Evolutionary conservation across 35 echinoderm and acorn worm genomes (phyloP).

Genomic region (Holothuria glaberrima): DNA sequence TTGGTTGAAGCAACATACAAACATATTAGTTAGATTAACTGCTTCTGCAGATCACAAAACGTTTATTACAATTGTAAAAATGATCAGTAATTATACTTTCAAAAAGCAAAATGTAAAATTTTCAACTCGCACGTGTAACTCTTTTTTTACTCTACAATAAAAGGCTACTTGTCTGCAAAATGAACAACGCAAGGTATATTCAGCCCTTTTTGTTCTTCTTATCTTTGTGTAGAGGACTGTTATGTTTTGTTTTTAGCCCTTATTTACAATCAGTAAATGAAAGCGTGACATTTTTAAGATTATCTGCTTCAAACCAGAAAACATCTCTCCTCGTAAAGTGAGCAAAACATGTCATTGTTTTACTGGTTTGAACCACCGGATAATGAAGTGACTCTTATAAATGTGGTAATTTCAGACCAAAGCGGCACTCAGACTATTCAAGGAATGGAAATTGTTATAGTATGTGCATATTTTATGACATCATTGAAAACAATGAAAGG

Average conservation of each 20-base stretch:
- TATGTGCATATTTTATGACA: neutral
- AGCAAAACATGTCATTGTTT: neutral
- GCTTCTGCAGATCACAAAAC: no score
- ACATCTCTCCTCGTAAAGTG: neutral
- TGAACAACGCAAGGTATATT: neutral
- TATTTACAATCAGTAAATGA: neutral
- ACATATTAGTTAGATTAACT: no score
- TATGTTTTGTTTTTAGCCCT: neutral
- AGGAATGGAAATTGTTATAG: slow-evolving; percentile 9
- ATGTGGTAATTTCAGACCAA: neutral
- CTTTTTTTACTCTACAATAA: slow-evolving; percentile 5
- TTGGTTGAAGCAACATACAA: no score
- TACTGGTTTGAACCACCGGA: neutral
- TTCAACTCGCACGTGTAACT: neutral
- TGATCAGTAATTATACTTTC: slow-evolving; percentile 5
- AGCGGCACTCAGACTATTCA: neutral
- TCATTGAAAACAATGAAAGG: no score
- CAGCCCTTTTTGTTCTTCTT: neutral
- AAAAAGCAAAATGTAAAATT: neutral
- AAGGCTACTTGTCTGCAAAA: neutral
- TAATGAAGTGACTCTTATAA: neutral
- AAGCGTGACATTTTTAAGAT: neutral
- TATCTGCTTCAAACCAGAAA: neutral
- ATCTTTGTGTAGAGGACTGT: neutral
- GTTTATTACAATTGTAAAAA: no score